Percentiles rank a stretch among this genome's conserved stretches.
phyloP scores from a whole-genome alignment of 2,797 vertebrate genomes.

The Fundulus diaphanus region DNA sequence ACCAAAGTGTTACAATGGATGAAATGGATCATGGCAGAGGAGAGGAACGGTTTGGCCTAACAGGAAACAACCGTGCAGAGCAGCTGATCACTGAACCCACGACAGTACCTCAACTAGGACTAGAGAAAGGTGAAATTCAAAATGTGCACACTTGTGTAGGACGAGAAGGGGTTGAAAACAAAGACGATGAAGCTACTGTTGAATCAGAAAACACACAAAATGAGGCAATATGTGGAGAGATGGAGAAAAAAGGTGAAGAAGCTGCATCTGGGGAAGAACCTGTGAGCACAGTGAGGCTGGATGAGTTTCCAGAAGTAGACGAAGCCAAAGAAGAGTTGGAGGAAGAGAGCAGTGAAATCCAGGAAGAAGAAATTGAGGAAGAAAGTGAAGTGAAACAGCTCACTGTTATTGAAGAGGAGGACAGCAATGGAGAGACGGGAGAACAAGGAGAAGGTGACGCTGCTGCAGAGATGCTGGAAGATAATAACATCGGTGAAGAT shows the following conservation, averaged over 20 bases:
- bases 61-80: not conserved
- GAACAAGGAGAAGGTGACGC: not conserved
- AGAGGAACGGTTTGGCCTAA: not conserved
- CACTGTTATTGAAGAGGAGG: conserved; percentile 5
- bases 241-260: not conserved
- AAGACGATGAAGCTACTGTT: not conserved
- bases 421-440: not conserved
- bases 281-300: not conserved
- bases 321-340: not conserved
- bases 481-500: not conserved
- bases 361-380: not conserved
- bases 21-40: not conserved
- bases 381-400: not conserved
- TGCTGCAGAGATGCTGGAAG: not conserved
- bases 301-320: conserved; percentile 3
- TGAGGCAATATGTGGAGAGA: conserved; percentile 4
- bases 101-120: not conserved
- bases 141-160: not conserved
- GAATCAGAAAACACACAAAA: not conserved
- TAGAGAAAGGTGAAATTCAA: not conserved
- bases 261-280: conserved; percentile 1
- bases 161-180: not conserved
- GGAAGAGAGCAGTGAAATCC: not conserved
- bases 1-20: not conserved
- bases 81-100: not conserved